These are phyloP conservation scores for Takifugu bimaculatus DNA, from an alignment of 2,113 vertebrate species.

Conservation along the genomic window DNA sequence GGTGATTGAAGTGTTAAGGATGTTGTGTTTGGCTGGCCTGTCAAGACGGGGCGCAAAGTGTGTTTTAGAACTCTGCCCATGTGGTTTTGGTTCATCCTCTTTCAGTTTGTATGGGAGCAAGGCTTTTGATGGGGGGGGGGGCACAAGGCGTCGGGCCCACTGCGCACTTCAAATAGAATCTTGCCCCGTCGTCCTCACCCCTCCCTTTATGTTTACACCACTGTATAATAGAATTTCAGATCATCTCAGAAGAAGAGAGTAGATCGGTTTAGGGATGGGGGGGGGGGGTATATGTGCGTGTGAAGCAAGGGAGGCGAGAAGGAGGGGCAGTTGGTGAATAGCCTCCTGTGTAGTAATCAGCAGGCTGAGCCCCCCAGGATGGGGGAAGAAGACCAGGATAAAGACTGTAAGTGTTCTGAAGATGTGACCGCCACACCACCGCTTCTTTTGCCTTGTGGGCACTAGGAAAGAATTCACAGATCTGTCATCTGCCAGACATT, in stretches of 20 bases:
- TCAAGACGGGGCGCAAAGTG: conserved; percentile 82
- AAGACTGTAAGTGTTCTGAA: conserved; percentile 81
- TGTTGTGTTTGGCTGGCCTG: conserved; percentile 83
- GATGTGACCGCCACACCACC: conserved; percentile 66
- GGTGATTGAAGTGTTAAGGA: conserved; percentile 73
- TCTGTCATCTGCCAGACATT: conserved; percentile 92
- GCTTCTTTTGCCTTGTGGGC: conserved; percentile 85
- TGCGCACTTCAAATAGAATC: conserved; percentile 34
- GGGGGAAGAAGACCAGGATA: conserved; percentile 81
- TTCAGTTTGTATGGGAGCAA: conserved; percentile 29
- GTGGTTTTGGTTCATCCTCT: conserved; percentile 79
- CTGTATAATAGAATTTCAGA: conserved; percentile 93
- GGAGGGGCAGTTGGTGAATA: conserved; percentile 70
- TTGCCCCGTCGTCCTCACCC: conserved; percentile 74
- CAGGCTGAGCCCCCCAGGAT: conserved; percentile 72
- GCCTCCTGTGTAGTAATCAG: conserved; percentile 91
- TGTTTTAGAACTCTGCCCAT: conserved; percentile 87
- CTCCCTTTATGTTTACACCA: conserved; percentile 60
- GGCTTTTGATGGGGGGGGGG: conserved; percentile 46
- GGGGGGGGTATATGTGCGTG: conserved; percentile 24
- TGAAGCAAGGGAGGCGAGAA: conserved; percentile 77
- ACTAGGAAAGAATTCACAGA: conserved; percentile 83
- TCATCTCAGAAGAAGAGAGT: conserved; percentile 84
- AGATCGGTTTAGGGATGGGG: conserved; percentile 16
- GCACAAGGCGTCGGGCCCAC: conserved; percentile 78